Evolutionary conservation across 2,797 vertebrate genomes (phyloP).

Genomic region (Gastrophryne carolinensis): DNA sequence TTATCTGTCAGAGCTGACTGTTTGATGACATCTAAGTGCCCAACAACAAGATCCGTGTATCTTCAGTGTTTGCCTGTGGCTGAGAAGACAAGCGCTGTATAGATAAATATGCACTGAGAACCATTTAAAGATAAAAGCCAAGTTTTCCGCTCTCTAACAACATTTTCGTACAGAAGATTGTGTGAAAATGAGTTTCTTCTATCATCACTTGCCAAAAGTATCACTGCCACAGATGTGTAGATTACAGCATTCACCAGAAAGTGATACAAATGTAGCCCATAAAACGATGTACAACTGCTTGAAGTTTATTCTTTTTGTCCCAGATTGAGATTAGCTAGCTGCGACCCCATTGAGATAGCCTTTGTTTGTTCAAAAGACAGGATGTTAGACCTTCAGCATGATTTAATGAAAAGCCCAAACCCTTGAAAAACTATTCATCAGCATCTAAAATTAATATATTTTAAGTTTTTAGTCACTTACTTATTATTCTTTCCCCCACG

Average conservation of each 20-base stretch:
- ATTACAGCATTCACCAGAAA: background rate
- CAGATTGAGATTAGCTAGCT: too few species aligned
- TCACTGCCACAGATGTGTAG: background rate
- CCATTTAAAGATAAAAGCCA: slow-evolving; percentile 11
- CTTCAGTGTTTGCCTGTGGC: slow-evolving; percentile 45
- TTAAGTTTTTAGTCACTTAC: too few species aligned
- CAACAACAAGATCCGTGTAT: slow-evolving; percentile 27
- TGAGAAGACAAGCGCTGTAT: background rate
- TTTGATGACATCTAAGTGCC: slow-evolving; percentile 23
- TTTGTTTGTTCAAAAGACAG: too few species aligned
- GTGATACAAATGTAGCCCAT: too few species aligned
- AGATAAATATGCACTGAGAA: slow-evolving; percentile 1
- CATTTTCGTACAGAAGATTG: background rate
- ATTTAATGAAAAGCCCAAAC: too few species aligned
- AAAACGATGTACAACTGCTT: too few species aligned
- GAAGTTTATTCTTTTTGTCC: too few species aligned
- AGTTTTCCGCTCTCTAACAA: background rate
- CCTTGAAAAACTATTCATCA: too few species aligned
- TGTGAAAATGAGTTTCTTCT: background rate
- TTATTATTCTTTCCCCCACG: too few species aligned
- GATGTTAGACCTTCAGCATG: too few species aligned
- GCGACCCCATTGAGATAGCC: too few species aligned
- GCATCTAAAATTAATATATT: too few species aligned
- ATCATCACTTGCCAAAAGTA: background rate
- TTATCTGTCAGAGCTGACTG: slow-evolving; percentile 23